Evolutionary conservation across 1,140 invertebrate genomes (phyloP).

Genomic region (Mylabris phalerata): DNA sequence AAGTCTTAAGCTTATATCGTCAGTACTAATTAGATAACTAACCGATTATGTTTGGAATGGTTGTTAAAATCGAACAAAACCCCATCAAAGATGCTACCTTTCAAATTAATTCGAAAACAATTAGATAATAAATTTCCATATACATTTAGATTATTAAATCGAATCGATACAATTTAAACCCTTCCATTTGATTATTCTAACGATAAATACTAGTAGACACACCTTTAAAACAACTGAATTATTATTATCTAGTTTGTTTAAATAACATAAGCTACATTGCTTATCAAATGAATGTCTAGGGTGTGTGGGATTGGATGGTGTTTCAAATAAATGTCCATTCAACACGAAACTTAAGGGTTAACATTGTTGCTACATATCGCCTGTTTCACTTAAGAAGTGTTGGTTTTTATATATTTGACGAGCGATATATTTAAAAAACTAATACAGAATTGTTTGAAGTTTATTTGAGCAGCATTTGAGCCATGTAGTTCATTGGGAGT

Average conservation of each 20-base stretch:
- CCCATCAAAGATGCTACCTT: not conserved
- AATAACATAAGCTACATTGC: slow-evolving; percentile 10
- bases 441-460: no score
- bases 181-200: not conserved
- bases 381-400: no score
- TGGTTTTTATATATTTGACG: no score
- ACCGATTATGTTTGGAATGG: no score
- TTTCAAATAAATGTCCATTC: slow-evolving; percentile 1
- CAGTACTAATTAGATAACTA: not conserved
- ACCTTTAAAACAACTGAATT: slow-evolving; percentile 10
- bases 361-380: no score
- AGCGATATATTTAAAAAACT: no score
- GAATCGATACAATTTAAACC: slow-evolving; percentile 6
- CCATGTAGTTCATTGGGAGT: no score
- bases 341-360: slow-evolving; percentile 3
- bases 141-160: slow-evolving; percentile 1
- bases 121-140: slow-evolving; percentile 1
- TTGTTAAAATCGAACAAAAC: not conserved
- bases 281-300: slow-evolving; percentile 3
- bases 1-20: slow-evolving; percentile 1
- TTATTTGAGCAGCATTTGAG: no score
- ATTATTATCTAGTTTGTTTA: slow-evolving; percentile 12
- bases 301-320: slow-evolving; percentile 1
- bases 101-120: not conserved
- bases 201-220: slow-evolving; percentile 7